Base-by-base conservation (phyloP, 2,797 vertebrate species). In the Eutrigla gurnardus region DNA sequence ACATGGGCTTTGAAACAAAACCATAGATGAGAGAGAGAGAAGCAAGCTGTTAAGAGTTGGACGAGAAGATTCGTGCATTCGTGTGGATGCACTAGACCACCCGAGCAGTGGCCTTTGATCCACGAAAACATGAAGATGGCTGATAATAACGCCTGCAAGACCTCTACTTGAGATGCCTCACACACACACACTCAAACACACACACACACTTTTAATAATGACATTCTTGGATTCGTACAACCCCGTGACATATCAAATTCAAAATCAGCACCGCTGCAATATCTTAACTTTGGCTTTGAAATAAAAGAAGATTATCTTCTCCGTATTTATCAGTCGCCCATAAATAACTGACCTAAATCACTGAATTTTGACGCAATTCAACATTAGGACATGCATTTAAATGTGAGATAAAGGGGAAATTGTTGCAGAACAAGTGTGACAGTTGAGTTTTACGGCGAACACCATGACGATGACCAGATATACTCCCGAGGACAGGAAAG, bases 1-100 rank as follows among this genome's bases (percentile, higher is more conserved):
- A 78, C 58, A 72, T 65, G 68, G 74, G 9, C 64, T 82, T 80
- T 77, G 58, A 84, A 81, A 80, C 43, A 45, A 66, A 62, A 61
- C 53, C 55, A 11, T 8, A 49, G 47, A 75, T 7, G 49, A 63
- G 49, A 60, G 37, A 47, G 43, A 70, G 53, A 59, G 36, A 58
- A 25, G 36, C 58, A 11, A 45, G 39, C 52, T 54, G 65, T 53
- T 46, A 42, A 15, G 17, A 76, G 39, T 33, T 47, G 42, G 42
- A 65, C 53, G 1, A 15, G 32, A 72, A 66, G 64, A 78, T 60
- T 59, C 71, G 46, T 65, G 58, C 0, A 0, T 71, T 61, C 53
- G 18, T 39, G 17, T n/a, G 40, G 45, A 64, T 15, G 35, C 55
- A 11, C 52, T 2, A 13, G 85, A 86, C 84, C 84, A 88, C 81